A percentile compares a stretch with the other conserved stretches of the same genome.
Evolutionary conservation across 1,140 invertebrate genomes (phyloP).

Genomic region (Anastrepha obliqua): DNA sequence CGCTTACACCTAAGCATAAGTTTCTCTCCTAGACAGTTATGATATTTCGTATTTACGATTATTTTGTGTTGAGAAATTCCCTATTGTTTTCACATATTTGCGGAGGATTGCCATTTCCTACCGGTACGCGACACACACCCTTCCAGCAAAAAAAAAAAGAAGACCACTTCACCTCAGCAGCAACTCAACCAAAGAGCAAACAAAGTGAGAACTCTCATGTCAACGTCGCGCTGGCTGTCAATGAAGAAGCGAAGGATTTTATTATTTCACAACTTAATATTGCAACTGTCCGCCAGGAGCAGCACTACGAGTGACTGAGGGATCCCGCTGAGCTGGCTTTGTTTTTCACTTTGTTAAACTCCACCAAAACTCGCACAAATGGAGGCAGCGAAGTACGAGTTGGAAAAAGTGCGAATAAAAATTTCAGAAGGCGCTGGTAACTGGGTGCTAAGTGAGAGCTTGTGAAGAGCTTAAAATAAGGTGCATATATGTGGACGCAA

Average conservation of each 20-base stretch:
- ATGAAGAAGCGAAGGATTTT: constrained; percentile 58
- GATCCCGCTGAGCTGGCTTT: constrained; percentile 10
- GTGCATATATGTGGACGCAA: neutral
- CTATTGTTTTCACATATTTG: no score
- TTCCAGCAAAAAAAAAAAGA: neutral
- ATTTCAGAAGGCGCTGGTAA: neutral
- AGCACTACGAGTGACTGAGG: neutral
- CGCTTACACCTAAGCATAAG: no score
- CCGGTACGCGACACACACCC: neutral
- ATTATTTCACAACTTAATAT: constrained; percentile 58
- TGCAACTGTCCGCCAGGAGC: constrained; percentile 36
- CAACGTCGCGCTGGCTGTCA: constrained; percentile 65
- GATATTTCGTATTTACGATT: no score
- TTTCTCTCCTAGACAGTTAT: no score
- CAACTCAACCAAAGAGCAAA: constrained; percentile 35
- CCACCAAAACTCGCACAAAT: neutral
- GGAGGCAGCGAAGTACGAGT: neutral
- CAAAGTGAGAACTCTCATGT: constrained; percentile 55
- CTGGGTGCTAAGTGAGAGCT: no score
- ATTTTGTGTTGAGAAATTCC: no score
- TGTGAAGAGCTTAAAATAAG: neutral
- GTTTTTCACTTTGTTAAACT: neutral
- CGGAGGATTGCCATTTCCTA: no score
- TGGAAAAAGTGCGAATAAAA: neutral
- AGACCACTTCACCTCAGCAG: neutral